phyloP scores from a whole-genome alignment of 1,140 invertebrate genomes.

The Drosophila mauritiana region DNA sequence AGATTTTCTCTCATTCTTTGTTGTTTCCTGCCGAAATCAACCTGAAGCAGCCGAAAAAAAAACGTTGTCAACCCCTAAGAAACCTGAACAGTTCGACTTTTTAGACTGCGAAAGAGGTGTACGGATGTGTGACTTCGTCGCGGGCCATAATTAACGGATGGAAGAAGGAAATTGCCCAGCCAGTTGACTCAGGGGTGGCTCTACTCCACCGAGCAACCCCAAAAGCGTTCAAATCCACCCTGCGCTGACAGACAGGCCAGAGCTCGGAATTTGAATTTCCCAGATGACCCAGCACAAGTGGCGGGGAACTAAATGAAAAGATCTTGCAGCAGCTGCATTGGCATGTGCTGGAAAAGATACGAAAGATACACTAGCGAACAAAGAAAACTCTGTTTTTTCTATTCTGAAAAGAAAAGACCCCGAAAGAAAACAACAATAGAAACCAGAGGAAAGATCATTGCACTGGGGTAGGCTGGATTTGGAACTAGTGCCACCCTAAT shows the following conservation, averaged over 20 bases:
- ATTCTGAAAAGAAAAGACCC: conserved; percentile 21
- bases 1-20: conserved; percentile 3
- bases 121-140: conserved; percentile 32
- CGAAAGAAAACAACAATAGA: conserved; percentile 19
- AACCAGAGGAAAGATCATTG: conserved; percentile 25
- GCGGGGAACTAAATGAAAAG: conserved; percentile 10
- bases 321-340: conserved; percentile 47
- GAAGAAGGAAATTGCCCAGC: conserved; percentile 50
- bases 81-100: conserved; percentile 11
- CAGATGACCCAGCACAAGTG: conserved; percentile 35
- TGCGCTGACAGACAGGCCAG: conserved; percentile 15
- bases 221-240: conserved; percentile 26
- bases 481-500: conserved; percentile 9
- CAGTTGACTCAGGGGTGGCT: conserved; percentile 47
- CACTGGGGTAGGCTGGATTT: conserved; percentile 11
- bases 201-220: conserved; percentile 41
- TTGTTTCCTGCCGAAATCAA: conserved; percentile 14
- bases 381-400: conserved; percentile 17
- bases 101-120: conserved; percentile 17
- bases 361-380: conserved; percentile 25
- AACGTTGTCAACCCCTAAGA: conserved; percentile 23
- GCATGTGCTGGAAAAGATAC: conserved; percentile 40
- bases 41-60: conserved; percentile 14
- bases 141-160: conserved; percentile 34
- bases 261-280: conserved; percentile 28